Evolutionary conservation across 1,140 invertebrate species (phyloP).

Genomic region (Scaptodrosophila lebanonensis): DNA sequence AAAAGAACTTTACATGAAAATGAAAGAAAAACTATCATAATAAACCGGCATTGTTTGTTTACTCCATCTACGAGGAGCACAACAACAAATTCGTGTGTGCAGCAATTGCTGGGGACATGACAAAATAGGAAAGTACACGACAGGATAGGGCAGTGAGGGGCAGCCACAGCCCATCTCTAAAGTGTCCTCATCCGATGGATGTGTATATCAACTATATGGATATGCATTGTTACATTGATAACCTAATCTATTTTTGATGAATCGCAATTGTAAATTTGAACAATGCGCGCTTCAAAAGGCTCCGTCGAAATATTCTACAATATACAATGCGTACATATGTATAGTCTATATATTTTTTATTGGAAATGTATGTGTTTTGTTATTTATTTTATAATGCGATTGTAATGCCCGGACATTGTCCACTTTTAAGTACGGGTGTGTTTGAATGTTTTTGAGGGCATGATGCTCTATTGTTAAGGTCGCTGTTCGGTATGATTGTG

Average conservation of each 20-base stretch:
- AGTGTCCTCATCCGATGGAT: conserved; percentile 12
- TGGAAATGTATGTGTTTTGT: conserved; percentile 6
- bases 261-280: conserved; percentile 62
- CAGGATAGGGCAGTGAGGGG: neutral
- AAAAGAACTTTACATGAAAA: too few relatives aligned
- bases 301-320: conserved; percentile 28
- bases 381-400: conserved; percentile 48
- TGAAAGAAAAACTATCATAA: too few relatives aligned
- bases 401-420: conserved; percentile 28
- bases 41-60: too few relatives aligned
- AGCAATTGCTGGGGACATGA: conserved; percentile 25
- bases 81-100: too few relatives aligned
- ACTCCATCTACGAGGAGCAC: too few relatives aligned
- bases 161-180: neutral
- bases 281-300: conserved; percentile 41
- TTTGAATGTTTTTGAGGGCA: too few relatives aligned
- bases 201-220: conserved; percentile 12
- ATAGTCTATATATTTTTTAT: neutral
- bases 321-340: neutral
- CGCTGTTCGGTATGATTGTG: too few relatives aligned
- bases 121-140: neutral
- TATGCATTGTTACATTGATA: conserved; percentile 50
- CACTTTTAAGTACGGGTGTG: neutral
- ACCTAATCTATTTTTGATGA: conserved; percentile 71
- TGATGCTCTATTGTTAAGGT: too few relatives aligned